Percentiles rank a stretch among this genome's conserved stretches.
Conservation (phyloP, 2,797 vertebrate genomes). For the Parotocinclus haroldoi region DNA sequence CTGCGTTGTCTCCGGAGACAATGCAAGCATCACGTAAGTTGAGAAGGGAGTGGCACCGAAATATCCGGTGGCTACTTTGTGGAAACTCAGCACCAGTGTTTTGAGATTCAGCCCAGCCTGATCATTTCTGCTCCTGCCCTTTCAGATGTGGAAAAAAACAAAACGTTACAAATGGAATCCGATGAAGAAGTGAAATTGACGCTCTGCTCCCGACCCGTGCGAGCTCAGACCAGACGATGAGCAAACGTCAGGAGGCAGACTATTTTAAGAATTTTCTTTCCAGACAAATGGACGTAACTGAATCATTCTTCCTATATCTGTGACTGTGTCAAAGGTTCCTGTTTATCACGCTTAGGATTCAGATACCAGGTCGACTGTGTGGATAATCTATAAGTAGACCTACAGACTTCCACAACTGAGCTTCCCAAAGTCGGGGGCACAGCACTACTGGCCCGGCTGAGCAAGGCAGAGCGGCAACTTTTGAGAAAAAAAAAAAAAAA, state of each 20-base stretch:
- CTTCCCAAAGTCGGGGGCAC: too few relatives aligned
- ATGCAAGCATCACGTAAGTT: slow-evolving; percentile 46
- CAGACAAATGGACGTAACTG: slow-evolving; percentile 41
- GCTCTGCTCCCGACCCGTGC: too few relatives aligned
- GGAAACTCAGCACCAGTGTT: slow-evolving; percentile 35
- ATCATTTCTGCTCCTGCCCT: slow-evolving; percentile 13
- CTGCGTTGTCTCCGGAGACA: slow-evolving; percentile 43
- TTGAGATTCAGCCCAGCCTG: slow-evolving; percentile 36
- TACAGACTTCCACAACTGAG: too few relatives aligned
- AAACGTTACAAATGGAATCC: too few relatives aligned
- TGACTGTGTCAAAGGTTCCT: slow-evolving; percentile 17
- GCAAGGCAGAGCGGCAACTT: not conserved
- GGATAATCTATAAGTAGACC: too few relatives aligned
- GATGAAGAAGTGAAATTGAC: slow-evolving; percentile 25
- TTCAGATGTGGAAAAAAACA: slow-evolving; percentile 44
- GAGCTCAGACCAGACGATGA: slow-evolving; percentile 26
- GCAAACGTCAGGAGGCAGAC: slow-evolving; percentile 5
- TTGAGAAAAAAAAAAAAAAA: too few relatives aligned
- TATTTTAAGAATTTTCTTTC: slow-evolving; percentile 11
- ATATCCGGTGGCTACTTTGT: slow-evolving; percentile 38
- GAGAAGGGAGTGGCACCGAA: slow-evolving; percentile 49
- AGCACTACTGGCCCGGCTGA: slow-evolving; percentile 31
- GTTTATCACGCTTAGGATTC: slow-evolving; percentile 34
- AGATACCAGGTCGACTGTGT: too few relatives aligned
- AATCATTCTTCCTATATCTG: slow-evolving; percentile 48